Percentiles rank a stretch among this genome's conserved stretches.
These are phyloP conservation scores for Conus canariensis DNA, from an alignment of 2,888 invertebrate genomes.

Conservation along the genomic window DNA sequence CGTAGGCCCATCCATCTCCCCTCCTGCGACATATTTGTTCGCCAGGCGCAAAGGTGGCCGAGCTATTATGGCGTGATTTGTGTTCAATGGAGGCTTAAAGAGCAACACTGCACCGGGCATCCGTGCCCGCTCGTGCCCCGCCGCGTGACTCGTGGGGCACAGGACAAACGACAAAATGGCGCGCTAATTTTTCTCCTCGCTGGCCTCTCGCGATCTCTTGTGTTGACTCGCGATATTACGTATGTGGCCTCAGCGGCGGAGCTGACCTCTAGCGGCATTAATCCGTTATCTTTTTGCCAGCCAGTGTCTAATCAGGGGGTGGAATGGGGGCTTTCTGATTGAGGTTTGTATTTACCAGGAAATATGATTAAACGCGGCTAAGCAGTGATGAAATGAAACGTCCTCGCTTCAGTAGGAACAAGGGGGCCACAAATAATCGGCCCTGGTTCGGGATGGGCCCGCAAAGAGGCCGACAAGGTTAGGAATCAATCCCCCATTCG, in stretches of 20 bases:
- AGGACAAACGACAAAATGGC: slow-evolving; percentile 43
- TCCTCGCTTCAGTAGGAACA: slow-evolving; percentile 32
- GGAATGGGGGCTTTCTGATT: slow-evolving; percentile 48
- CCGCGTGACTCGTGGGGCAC: slow-evolving; percentile 28
- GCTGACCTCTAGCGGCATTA: slow-evolving; percentile 51
- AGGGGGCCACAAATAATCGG: slow-evolving; percentile 37
- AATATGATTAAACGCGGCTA: slow-evolving; percentile 45
- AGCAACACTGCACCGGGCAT: slow-evolving; percentile 36
- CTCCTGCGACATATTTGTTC: slow-evolving; percentile 48
- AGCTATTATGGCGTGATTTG: slow-evolving; percentile 55
- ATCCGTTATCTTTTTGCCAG: slow-evolving; percentile 55
- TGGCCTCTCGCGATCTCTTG: slow-evolving; percentile 32
- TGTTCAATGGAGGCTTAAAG: slow-evolving; percentile 48
- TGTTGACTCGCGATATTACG: slow-evolving; percentile 57
- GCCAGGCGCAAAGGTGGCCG: slow-evolving; percentile 48
- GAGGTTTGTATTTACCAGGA: slow-evolving; percentile 44
- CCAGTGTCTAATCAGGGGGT: slow-evolving; percentile 42
- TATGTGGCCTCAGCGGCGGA: slow-evolving; percentile 48
- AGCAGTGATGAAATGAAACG: slow-evolving; percentile 45
- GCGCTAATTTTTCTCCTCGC: slow-evolving; percentile 42
- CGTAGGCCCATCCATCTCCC: slow-evolving; percentile 47
- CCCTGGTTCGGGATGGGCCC: background rate
- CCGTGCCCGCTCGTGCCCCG: slow-evolving; percentile 22
- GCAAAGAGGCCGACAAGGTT: background rate
- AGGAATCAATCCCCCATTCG: slow-evolving; percentile 18